A percentile compares a stretch with the other conserved stretches of the same genome.
Conservation (phyloP, 2,888 invertebrate genomes). For the Noctua pronuba region DNA sequence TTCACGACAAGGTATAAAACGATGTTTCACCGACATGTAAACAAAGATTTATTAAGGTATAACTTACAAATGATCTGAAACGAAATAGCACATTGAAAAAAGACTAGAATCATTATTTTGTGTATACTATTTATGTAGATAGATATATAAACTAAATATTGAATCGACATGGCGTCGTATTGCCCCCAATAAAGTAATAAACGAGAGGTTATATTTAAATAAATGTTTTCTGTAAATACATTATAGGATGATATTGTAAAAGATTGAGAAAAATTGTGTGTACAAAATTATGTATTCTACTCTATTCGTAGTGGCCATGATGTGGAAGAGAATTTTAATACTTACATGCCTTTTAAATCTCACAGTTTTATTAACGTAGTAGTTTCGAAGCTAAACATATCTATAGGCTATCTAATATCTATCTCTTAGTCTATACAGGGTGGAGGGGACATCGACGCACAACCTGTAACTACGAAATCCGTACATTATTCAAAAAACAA, state of each 20-base stretch:
- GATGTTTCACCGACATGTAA: slow-evolving; percentile 43
- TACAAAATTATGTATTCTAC: slow-evolving; percentile 65
- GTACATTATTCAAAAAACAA: not conserved
- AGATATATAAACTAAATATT: slow-evolving; percentile 63
- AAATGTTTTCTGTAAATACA: slow-evolving; percentile 70
- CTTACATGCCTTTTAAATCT: slow-evolving; percentile 48
- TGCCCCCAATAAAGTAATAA: slow-evolving; percentile 61
- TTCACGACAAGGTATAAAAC: slow-evolving; percentile 28
- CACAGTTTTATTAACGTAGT: slow-evolving; percentile 61
- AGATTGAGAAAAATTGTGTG: slow-evolving; percentile 54
- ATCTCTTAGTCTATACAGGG: not conserved
- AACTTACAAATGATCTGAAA: slow-evolving; percentile 61
- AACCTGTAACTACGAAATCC: not conserved
- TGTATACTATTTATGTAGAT: slow-evolving; percentile 77
- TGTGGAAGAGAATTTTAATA: slow-evolving; percentile 26
- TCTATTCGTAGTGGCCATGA: slow-evolving; percentile 45
- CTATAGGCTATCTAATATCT: slow-evolving; percentile 38
- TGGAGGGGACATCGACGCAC: not conserved
- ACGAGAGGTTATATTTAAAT: slow-evolving; percentile 68
- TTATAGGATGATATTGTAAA: slow-evolving; percentile 48
- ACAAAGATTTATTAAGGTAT: slow-evolving; percentile 52
- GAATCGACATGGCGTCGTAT: slow-evolving; percentile 59
- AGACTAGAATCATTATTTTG: slow-evolving; percentile 80
- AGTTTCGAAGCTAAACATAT: slow-evolving; percentile 43
- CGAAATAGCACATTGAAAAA: slow-evolving; percentile 66